Percentiles rank a stretch among this genome's conserved stretches.
Evolutionary conservation across 1,140 invertebrate genomes (phyloP).

Genomic region (Asbolus verrucosus): DNA sequence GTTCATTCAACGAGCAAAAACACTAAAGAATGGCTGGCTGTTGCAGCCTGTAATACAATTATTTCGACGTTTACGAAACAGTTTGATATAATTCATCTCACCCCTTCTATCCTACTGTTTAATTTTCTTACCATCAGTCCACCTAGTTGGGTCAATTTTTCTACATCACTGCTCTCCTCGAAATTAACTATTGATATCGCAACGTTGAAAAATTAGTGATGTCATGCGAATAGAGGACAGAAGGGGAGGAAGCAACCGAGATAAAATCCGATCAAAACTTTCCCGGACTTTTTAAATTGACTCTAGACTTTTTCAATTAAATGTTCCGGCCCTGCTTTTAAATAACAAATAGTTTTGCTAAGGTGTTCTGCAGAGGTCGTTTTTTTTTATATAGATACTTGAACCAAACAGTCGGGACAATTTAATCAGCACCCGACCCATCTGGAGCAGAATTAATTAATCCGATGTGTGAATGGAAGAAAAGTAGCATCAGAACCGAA

Average conservation of each 20-base stretch:
- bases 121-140: too few relatives aligned
- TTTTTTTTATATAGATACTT: not conserved
- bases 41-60: too few relatives aligned
- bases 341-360: conserved; percentile 31
- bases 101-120: too few relatives aligned
- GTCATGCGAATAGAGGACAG: not conserved
- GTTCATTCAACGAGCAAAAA: too few relatives aligned
- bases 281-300: conserved; percentile 29
- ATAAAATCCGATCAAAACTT: conserved; percentile 33
- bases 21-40: too few relatives aligned
- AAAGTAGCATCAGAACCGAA: conserved; percentile 1
- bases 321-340: conserved; percentile 5
- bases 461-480: conserved; percentile 15
- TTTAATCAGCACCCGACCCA: conserved; percentile 10
- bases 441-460: conserved; percentile 31
- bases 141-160: too few relatives aligned
- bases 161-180: too few relatives aligned
- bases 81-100: too few relatives aligned
- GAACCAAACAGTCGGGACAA: conserved; percentile 19
- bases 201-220: not conserved
- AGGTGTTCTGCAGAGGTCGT: conserved; percentile 10
- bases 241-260: not conserved
- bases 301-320: conserved; percentile 39
- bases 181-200: too few relatives aligned
- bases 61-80: too few relatives aligned